Conservation (phyloP, 2,113 vertebrate genomes). For the Solea solea region DNA sequence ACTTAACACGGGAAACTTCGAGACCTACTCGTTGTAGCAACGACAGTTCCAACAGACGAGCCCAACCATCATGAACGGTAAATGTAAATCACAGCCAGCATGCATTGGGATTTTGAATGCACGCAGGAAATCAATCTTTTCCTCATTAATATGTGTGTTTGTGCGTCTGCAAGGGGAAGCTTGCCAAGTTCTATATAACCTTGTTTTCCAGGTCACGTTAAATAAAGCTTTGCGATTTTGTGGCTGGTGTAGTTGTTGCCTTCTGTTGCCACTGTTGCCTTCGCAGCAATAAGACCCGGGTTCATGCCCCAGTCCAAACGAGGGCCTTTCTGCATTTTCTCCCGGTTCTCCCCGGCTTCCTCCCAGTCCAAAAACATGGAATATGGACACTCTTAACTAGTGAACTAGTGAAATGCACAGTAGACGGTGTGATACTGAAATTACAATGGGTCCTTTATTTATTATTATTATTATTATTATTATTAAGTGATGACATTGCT, state of each 20-base stretch:
- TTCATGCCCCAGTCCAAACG: too few relatives aligned
- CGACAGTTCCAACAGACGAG: background rate
- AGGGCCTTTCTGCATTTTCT: too few relatives aligned
- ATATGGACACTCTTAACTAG: too few relatives aligned
- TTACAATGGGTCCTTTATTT: background rate
- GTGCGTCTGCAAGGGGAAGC: background rate
- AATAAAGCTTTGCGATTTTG: background rate
- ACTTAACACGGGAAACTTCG: background rate
- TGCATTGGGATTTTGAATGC: background rate
- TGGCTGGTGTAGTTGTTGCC: too few relatives aligned
- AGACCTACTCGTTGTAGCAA: background rate
- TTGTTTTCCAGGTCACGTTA: background rate
- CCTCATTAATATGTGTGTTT: background rate
- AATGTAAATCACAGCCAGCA: background rate
- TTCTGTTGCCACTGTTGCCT: too few relatives aligned
- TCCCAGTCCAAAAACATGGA: too few relatives aligned
- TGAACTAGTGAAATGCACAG: too few relatives aligned
- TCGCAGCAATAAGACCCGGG: background rate
- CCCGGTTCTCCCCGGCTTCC: too few relatives aligned
- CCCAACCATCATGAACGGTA: background rate
- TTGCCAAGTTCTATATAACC: background rate
- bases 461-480: too few relatives aligned
- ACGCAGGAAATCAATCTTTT: background rate
- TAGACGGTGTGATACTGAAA: background rate
- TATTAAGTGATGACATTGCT: background rate